Evolutionary conservation across 2,797 vertebrate species (phyloP).

Genomic region (Tinamus major): DNA sequence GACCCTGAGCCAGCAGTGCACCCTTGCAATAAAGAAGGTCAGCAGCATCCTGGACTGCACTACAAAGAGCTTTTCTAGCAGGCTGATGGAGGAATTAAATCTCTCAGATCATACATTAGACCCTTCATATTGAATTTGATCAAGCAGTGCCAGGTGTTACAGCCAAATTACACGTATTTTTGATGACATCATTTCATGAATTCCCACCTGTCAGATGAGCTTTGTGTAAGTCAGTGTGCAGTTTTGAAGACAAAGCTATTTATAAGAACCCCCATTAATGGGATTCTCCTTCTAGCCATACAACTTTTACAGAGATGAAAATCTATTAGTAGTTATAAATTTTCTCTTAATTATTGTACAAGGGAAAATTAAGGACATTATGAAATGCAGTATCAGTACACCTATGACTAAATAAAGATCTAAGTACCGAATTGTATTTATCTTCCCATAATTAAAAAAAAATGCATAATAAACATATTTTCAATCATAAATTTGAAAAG

Average conservation of each 20-base stretch:
- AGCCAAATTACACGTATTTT: background rate
- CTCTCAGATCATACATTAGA: background rate
- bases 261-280: background rate
- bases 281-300: background rate
- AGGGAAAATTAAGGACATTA: background rate
- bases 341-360: background rate
- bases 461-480: background rate
- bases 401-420: background rate
- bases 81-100: background rate
- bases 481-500: background rate
- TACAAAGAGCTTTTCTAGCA: background rate
- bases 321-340: background rate
- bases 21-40: background rate
- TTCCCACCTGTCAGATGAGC: background rate
- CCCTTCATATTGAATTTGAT: background rate
- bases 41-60: background rate
- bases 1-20: background rate
- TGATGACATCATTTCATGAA: background rate
- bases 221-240: background rate
- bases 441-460: background rate
- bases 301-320: background rate
- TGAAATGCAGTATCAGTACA: background rate
- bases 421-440: background rate
- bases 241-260: background rate
- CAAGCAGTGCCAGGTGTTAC: background rate